Conservation (phyloP, 2,113 vertebrate species). For the Alethe diademata region DNA sequence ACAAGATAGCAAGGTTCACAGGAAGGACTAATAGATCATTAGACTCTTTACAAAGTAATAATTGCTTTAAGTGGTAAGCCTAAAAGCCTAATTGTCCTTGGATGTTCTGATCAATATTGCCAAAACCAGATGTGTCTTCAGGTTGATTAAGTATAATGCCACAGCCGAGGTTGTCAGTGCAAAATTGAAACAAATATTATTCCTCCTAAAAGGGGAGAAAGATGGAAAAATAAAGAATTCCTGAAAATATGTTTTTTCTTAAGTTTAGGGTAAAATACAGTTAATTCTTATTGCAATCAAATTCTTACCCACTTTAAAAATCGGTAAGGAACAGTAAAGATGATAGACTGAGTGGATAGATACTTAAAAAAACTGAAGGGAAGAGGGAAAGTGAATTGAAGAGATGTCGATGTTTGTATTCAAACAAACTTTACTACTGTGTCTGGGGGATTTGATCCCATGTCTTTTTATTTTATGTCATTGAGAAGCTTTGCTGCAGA, state of each 20-base stretch:
- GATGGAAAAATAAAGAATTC: not conserved
- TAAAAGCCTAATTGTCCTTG: not conserved
- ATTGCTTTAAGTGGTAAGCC: not conserved
- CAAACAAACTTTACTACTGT: not conserved
- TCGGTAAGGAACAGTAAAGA: not conserved
- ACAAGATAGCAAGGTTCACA: not conserved
- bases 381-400: not conserved
- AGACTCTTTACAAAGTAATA: not conserved
- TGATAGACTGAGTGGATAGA: not conserved
- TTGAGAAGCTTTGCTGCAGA: not conserved
- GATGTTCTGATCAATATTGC: not conserved
- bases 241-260: not conserved
- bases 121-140: not conserved
- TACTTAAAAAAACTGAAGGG: not conserved
- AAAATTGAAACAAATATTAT: not conserved
- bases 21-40: not conserved
- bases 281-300: not conserved
- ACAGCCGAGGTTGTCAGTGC: not conserved
- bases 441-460: not conserved
- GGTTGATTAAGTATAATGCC: not conserved
- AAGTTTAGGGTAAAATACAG: not conserved
- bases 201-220: not conserved
- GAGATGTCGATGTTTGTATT: not conserved
- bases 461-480: not conserved
- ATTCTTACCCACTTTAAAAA: not conserved